Evolutionary conservation across 2,888 invertebrate genomes (phyloP), one percentile per base, ranked within the genome.

Genomic region (Philhelius pedissequus): DNA sequence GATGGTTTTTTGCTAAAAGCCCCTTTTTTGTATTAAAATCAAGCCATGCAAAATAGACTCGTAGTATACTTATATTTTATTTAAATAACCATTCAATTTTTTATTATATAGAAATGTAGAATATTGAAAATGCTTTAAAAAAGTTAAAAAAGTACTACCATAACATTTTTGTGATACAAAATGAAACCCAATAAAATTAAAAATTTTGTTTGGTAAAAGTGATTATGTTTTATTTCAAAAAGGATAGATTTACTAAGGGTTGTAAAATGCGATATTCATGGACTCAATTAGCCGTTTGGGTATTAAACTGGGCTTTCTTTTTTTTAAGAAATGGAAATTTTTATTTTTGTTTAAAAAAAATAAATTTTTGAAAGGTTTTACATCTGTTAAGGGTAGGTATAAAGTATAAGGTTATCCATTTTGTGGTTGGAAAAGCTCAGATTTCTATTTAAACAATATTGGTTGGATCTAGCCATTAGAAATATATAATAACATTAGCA

Each of bases 141-240:
- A 38, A 40, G 9, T 50, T 20, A 66, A 60, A 75, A 66, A 58
- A 56, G 66, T 32, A 58, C 27, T 45, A 75, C 66, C 54, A 66
- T 56, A 89, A 88, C 84, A 86, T 88, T 88, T 89, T 90, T 89
- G 90, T 90, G 90, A 89, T 89, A 89, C 88, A 88, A 87, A 86
- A 86, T 77, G 54, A 62, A 80, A 58, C 80, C 69, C 75, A 86
- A 86, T 81, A 81, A 86, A 86, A 60, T 75, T 78, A 64, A 58
- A 30, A 54, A 50, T 66, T 66, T 86, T 74, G 25, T 80, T 86
- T 86, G 83, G 86, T 79, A 75, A 32, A 69, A 81, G 56, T 76
- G 74, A 86, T 77, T 64, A 75, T 81, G 69, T 86, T 86, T 87
- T 88, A 86, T 87, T 87, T 87, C 75, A 79, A 87, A 83, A 75